Evolutionary conservation across 1,140 invertebrate species (phyloP), one percentile per base, ranked within the genome.

Genomic region (Leptinotarsa defecta): DNA sequence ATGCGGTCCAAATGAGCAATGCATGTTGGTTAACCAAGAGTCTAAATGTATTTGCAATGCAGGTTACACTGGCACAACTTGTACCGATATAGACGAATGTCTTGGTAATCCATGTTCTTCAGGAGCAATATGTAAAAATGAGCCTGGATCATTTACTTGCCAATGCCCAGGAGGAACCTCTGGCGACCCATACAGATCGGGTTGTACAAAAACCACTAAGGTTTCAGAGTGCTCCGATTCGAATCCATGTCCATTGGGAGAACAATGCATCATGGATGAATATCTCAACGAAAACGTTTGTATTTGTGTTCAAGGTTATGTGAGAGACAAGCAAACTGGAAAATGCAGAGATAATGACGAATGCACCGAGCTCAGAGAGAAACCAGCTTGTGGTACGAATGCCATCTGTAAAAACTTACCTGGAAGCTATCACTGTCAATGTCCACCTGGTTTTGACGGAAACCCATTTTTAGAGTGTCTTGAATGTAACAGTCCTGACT

Each of bases 341-440:
- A 89, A 92, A 81, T 96, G 94, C 87, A 88, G 92, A 82, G 96
- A 98, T 86, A 89, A 96, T 20, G 93, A 98, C 83, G 96, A 98
- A 86, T 98, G 96, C 80, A 89, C 91, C 1, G 91, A 92, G 81
- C 87, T 90, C 0, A 85, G 89, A 52, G 91, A 91, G 13, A 93
- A 92, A 77, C 89, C 91, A 1, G 90, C 92, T 3, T 97, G 95
- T 86, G 95, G 95, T 1, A 83, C 93, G 5, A 95, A 96, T 85
- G 94, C 95, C 3, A 90, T 96, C 63, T 97, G 96, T 83, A 96
- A 95, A 86, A 98, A 98, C 86, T 86, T 96, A 61, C 95, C 95
- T 0, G 96, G 96, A n/a, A 95, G 94, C 82, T 98, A 96, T 83
- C 95, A 96, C 86, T 97, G 95, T 82, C 93, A 94, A 80, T 98